Percentiles rank a stretch among this genome's conserved stretches.
Conservation (phyloP, 2,888 invertebrate species). For the Rotaria macrura region DNA sequence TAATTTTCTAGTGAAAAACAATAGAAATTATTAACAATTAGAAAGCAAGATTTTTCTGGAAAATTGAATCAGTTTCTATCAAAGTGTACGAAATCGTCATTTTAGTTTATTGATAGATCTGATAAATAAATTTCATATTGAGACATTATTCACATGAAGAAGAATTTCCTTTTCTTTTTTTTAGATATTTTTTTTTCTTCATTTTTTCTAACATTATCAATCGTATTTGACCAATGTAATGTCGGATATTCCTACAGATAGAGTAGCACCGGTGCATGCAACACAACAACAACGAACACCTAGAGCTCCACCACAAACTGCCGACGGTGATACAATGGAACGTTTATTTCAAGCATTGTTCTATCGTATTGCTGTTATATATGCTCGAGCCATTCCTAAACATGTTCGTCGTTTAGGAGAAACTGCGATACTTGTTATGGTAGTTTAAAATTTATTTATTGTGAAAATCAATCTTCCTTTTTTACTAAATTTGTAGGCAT, state of each 20-base stretch:
- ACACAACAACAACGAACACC: not conserved
- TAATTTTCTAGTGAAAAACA: too few relatives aligned
- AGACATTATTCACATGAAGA: too few relatives aligned
- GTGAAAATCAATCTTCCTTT: not conserved
- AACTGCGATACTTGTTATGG: conserved; percentile 69
- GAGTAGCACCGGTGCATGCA: not conserved
- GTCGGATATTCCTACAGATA: not conserved
- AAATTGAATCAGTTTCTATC: too few relatives aligned
- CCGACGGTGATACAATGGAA: conserved; percentile 45
- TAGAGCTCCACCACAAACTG: not conserved
- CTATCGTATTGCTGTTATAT: conserved; percentile 74
- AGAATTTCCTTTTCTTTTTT: not conserved
- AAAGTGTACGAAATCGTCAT: too few relatives aligned
- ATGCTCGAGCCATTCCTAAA: conserved; percentile 74
- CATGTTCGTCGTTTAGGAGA: conserved; percentile 71
- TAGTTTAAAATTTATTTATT: conserved; percentile 41
- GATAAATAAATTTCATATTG: too few relatives aligned
- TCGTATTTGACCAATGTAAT: not conserved
- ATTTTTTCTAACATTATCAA: not conserved
- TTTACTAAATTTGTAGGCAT: conserved; percentile 56
- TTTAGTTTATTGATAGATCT: too few relatives aligned
- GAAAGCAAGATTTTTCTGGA: too few relatives aligned
- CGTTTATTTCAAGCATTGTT: conserved; percentile 86
- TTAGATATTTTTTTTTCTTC: not conserved
- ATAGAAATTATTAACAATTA: too few relatives aligned